Base-by-base conservation (phyloP, 2,797 vertebrate species). In the Ctenosaura bakeri region DNA sequence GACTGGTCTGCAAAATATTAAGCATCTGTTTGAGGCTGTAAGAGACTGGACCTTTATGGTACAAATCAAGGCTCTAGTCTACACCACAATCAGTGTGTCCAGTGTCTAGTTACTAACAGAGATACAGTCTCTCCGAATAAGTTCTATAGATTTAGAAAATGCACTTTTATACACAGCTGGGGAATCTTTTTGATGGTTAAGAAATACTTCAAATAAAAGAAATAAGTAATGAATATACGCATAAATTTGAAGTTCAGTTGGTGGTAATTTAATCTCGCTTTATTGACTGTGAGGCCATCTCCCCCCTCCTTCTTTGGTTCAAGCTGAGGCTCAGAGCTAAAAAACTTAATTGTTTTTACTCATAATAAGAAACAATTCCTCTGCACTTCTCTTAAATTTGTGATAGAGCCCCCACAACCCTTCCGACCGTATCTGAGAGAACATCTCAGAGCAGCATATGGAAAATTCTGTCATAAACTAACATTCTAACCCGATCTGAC, bases 211-310 rank as follows among this genome's bases (percentile, higher is more conserved):
- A 46, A 46, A 77, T 77, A 78, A 78, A 42, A 46, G 4, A 77
- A 46, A 13, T 50, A 50, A 50, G 46, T 78, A 50, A 78, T 69
- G 10, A 69, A 32, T 32, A 32, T 69, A 38, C 24, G 38, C n/a
- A 76, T 42, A 76, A 38, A 42, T 76, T 71, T 85, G 38, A 69
- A 46, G 26, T 69, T 69, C 38, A 69, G 22, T 46, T 46, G 7
- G n/a, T 38, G 32, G 32, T 59, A 22, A 85, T 86, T 86, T 76
- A 56, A 85, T 85, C 50, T 85, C 50, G 35, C 22, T 85, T 85
- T 54, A 54, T 5, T 35, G 24, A 56, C 3, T 56, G 54, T 73
- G 5, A 74, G 9, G n/a, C 26, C 46, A 71, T 71, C 74, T 62
- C 20, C 20, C 16, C 20, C 59, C 20, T 6, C 18, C 35, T n/a